These are phyloP conservation scores for Notolabrus celidotus DNA, from an alignment of 2,797 vertebrate genomes.

Conservation along the genomic window DNA sequence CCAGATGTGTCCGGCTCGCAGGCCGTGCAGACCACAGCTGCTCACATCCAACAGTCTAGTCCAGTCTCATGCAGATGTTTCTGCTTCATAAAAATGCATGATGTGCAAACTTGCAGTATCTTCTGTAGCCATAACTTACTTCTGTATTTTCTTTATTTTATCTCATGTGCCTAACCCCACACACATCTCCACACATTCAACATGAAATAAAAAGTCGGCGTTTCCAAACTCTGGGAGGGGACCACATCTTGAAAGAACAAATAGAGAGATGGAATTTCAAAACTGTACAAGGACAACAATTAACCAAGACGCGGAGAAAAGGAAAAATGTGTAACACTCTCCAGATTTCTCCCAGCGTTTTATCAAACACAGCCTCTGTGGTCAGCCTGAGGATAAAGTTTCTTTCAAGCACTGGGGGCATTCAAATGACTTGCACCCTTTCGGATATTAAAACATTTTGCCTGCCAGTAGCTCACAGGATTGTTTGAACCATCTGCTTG, in stretches of 20 bases:
- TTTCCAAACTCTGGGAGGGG: conserved; percentile 41
- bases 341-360: conserved; percentile 71
- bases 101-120: background rate
- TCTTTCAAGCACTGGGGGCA: conserved; percentile 67
- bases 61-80: conserved; percentile 38
- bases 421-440: conserved; percentile 67
- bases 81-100: conserved; percentile 10
- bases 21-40: background rate
- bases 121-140: conserved; percentile 28
- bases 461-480: conserved; percentile 70
- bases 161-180: conserved; percentile 13
- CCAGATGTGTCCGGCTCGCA: conserved; percentile 31
- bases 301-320: conserved; percentile 58
- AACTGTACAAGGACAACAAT: conserved; percentile 73
- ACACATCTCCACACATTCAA: conserved; percentile 30
- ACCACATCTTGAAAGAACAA: conserved; percentile 57
- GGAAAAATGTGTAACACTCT: conserved; percentile 54
- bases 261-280: conserved; percentile 71
- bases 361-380: conserved; percentile 74
- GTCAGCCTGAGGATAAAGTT: conserved; percentile 62
- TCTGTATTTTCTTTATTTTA: conserved; percentile 45
- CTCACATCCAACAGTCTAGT: conserved; percentile 16
- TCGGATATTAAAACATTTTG: conserved; percentile 67
- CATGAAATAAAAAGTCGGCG: conserved; percentile 31
- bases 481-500: conserved; percentile 67